A percentile compares a stretch with the other conserved stretches of the same genome.
Evolutionary conservation across 1,140 invertebrate genomes (phyloP).

Genomic region (Dryas iulia): DNA sequence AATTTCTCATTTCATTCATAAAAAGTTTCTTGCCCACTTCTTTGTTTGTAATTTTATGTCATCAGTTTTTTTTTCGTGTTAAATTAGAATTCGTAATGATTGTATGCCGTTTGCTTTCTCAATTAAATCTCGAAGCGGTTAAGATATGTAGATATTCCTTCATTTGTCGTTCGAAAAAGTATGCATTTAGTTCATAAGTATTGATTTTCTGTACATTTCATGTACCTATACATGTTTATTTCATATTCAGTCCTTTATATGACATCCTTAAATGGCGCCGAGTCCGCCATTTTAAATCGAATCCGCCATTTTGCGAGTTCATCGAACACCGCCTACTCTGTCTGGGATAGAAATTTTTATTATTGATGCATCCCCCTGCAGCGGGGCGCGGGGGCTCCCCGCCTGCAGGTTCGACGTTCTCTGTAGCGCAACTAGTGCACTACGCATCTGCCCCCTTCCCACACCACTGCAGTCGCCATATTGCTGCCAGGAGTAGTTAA

Average conservation of each 20-base stretch:
- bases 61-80: background rate
- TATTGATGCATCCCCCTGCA: constrained; percentile 10
- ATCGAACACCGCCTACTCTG: background rate
- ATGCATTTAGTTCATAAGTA: too few species aligned
- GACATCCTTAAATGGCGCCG: background rate
- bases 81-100: background rate
- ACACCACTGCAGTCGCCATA: constrained; percentile 34
- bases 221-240: background rate
- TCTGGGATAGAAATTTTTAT: constrained; percentile 14
- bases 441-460: constrained; percentile 25
- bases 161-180: too few species aligned
- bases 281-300: background rate
- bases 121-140: background rate
- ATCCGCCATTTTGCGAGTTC: constrained; percentile 21
- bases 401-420: constrained; percentile 20
- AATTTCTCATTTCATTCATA: background rate
- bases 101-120: background rate
- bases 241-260: background rate
- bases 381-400: background rate
- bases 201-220: too few species aligned
- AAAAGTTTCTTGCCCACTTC: background rate
- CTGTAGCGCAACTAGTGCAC: constrained; percentile 22
- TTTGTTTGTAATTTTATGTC: background rate
- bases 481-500: constrained; percentile 33
- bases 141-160: too few species aligned